Evolutionary conservation across 2,113 vertebrate species (phyloP).

Genomic region (Illadopsis cleaveri): DNA sequence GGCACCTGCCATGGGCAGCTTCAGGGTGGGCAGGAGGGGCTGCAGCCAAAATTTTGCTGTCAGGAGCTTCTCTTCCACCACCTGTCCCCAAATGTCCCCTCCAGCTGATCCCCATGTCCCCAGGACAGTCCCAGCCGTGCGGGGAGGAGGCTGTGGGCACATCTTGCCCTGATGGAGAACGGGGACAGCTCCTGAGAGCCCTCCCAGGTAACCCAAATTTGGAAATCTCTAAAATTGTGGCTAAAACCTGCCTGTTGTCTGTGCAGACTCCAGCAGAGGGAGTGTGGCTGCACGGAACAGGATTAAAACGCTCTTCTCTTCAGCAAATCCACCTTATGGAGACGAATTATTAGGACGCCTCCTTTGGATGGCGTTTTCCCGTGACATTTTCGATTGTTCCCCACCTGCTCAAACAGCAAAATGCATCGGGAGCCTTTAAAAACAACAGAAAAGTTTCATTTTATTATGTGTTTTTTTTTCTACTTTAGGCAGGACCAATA

Average conservation of each 20-base stretch:
- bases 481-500: neutral
- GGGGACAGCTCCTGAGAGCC: neutral
- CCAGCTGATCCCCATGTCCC: neutral
- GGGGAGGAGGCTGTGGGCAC: neutral
- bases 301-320: fast-evolving
- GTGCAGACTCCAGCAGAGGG: constrained; percentile 48
- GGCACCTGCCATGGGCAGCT: fast-evolving
- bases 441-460: fast-evolving
- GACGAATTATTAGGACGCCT: neutral
- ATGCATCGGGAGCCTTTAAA: neutral
- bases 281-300: neutral
- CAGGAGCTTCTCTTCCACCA: neutral
- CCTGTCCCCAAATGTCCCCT: neutral
- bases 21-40: neutral
- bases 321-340: neutral
- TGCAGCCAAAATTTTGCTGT: neutral
- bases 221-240: fast-evolving
- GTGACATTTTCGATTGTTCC: neutral
- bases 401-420: neutral
- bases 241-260: neutral
- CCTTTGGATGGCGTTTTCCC: neutral
- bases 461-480: too few species aligned
- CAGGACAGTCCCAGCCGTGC: fast-evolving
- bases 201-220: neutral
- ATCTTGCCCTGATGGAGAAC: neutral